A percentile compares a stretch with the other conserved stretches of the same genome.
Conservation (phyloP, 2,797 vertebrate species). For the Gallirallus australis region DNA sequence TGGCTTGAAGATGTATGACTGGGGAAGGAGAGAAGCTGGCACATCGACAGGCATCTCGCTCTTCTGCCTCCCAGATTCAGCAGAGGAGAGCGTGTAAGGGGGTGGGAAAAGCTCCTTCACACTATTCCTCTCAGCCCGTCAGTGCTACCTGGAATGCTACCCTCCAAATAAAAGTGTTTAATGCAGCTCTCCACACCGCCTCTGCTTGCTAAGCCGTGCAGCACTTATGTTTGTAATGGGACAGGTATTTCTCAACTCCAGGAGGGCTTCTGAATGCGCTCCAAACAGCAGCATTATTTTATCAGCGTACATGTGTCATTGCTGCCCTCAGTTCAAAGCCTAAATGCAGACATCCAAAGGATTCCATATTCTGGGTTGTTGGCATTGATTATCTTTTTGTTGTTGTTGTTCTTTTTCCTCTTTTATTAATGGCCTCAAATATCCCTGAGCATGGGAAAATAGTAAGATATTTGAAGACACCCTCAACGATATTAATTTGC, state of each 20-base stretch:
- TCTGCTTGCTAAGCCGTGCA: not conserved
- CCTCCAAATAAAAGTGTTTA: not conserved
- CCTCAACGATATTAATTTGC: not conserved
- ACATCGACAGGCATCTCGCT: not conserved
- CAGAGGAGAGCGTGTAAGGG: not conserved
- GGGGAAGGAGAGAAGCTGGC: not conserved
- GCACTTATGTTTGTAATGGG: fast-evolving
- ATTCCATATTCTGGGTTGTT: not conserved
- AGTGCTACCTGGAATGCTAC: not conserved
- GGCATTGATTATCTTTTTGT: not conserved
- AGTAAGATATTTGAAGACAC: not conserved
- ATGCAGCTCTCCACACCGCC: no score
- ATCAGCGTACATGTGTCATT: not conserved
- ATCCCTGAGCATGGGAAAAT: not conserved
- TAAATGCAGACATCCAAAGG: not conserved
- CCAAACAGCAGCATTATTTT: not conserved
- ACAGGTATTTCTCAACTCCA: not conserved
- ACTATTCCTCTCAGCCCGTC: not conserved
- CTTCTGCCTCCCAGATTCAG: not conserved
- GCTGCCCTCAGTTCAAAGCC: not conserved
- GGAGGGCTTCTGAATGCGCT: not conserved
- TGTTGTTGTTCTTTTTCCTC: not conserved
- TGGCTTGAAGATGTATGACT: not conserved
- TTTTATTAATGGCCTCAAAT: not conserved
- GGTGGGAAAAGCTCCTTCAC: not conserved